phyloP scores from a whole-genome alignment of 1,140 invertebrate species.

The Oedothorax gibbosus region DNA sequence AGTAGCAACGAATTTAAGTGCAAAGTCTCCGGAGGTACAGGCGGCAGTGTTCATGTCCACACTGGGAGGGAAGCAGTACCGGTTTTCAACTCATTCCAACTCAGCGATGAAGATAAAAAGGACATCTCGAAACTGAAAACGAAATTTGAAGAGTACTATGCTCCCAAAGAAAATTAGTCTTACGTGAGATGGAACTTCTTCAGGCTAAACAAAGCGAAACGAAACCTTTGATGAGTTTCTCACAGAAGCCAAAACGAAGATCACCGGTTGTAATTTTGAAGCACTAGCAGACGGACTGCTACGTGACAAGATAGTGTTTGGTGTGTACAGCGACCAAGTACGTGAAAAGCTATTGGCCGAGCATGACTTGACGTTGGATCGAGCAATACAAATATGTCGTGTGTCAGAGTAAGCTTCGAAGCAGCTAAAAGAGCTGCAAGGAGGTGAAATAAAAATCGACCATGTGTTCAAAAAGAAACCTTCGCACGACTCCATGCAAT shows the following conservation, averaged over 20 bases:
- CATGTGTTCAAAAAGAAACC: too few relatives aligned
- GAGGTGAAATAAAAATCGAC: too few relatives aligned
- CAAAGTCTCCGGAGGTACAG: background rate
- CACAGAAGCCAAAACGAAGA: background rate
- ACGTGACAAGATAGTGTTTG: background rate
- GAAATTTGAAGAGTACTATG: background rate
- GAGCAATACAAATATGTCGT: too few relatives aligned
- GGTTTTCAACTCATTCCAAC: background rate
- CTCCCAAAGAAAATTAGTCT: background rate
- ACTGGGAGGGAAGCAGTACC: background rate
- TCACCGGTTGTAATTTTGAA: background rate
- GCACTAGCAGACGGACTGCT: background rate
- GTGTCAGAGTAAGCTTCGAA: too few relatives aligned
- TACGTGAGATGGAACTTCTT: background rate
- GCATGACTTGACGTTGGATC: too few relatives aligned
- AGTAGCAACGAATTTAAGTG: too few relatives aligned
- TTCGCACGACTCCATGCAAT: too few relatives aligned
- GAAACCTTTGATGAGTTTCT: conserved; percentile 11
- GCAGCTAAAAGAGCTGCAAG: too few relatives aligned
- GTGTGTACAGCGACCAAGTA: background rate
- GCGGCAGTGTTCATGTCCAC: background rate
- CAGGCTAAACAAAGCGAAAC: background rate
- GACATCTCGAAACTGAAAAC: too few relatives aligned
- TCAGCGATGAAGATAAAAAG: background rate
- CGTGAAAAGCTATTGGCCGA: background rate